phyloP scores from a whole-genome alignment of 2,113 vertebrate genomes.

The human region DNA sequence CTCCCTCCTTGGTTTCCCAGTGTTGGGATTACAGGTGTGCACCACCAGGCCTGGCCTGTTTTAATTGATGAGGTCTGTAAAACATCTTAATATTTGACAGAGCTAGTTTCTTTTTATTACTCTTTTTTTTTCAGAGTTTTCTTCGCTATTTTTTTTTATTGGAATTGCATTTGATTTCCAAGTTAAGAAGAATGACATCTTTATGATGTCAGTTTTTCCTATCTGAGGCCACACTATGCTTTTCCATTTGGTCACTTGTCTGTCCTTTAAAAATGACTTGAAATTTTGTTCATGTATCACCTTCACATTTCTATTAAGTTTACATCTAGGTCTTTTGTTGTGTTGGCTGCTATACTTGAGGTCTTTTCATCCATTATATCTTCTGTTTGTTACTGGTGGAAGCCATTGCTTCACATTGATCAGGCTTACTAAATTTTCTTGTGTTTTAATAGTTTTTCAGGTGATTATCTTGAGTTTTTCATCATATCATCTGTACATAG shows the following conservation, averaged over 20 bases:
- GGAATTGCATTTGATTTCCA: not conserved
- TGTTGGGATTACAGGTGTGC: too few species aligned
- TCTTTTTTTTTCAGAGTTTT: not conserved
- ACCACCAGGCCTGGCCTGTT: not conserved
- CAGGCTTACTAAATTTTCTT: not conserved
- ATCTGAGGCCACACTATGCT: not conserved
- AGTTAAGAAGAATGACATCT: not conserved
- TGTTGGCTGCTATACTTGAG: not conserved
- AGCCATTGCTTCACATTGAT: not conserved
- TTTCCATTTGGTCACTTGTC: not conserved
- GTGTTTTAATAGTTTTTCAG: not conserved
- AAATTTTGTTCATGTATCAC: not conserved
- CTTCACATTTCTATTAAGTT: not conserved
- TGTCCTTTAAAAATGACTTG: not conserved
- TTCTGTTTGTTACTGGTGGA: slow-evolving; percentile 16
- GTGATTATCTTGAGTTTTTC: not conserved
- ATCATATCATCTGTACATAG: not conserved
- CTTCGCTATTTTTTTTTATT: not conserved
- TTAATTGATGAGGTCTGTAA: not conserved
- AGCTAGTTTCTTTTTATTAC: not conserved
- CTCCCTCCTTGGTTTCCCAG: too few species aligned
- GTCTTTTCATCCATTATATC: not conserved
- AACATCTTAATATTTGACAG: not conserved
- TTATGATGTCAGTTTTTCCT: not conserved
- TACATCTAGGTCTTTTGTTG: not conserved